Evolutionary conservation across 2,888 invertebrate genomes (phyloP).

Genomic region (Priocnemis perturbator): DNA sequence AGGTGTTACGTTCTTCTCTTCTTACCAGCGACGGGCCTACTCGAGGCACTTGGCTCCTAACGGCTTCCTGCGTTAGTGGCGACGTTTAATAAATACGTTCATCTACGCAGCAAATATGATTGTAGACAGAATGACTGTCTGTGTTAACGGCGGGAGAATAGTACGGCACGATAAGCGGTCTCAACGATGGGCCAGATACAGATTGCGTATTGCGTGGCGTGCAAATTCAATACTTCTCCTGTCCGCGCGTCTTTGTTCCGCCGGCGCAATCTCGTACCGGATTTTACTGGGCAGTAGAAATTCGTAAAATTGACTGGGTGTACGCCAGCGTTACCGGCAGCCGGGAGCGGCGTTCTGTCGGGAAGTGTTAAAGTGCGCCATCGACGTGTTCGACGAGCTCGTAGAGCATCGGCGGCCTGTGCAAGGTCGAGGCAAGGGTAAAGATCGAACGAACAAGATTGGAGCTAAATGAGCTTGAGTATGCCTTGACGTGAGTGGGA

Average conservation of each 20-base stretch:
- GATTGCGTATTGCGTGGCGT: too few relatives aligned
- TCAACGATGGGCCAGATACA: too few relatives aligned
- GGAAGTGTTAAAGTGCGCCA: slow-evolving; percentile 4
- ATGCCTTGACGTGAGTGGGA: slow-evolving; percentile 42
- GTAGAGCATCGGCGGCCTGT: neutral
- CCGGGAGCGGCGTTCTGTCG: too few relatives aligned
- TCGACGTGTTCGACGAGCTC: slow-evolving; percentile 8
- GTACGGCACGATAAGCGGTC: too few relatives aligned
- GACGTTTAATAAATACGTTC: slow-evolving; percentile 12
- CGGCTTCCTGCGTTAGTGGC: neutral
- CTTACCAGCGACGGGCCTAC: slow-evolving; percentile 21
- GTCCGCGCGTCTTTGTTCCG: neutral
- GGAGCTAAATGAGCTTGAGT: slow-evolving; percentile 57
- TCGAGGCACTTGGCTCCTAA: slow-evolving; percentile 41
- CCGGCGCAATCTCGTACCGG: neutral
- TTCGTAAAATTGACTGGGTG: slow-evolving; percentile 17
- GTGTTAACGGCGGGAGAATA: too few relatives aligned
- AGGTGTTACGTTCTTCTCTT: slow-evolving; percentile 23
- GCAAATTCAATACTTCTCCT: too few relatives aligned
- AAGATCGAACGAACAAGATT: slow-evolving; percentile 63
- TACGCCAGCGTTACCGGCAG: neutral
- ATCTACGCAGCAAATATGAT: neutral
- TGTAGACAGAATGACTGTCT: too few relatives aligned
- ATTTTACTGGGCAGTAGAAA: slow-evolving; percentile 1
- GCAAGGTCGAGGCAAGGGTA: slow-evolving; percentile 41